Percentiles rank a stretch among this genome's conserved stretches.
Evolutionary conservation across 2,113 vertebrate species (phyloP).

Genomic region (Heterotilapia buettikoferi): DNA sequence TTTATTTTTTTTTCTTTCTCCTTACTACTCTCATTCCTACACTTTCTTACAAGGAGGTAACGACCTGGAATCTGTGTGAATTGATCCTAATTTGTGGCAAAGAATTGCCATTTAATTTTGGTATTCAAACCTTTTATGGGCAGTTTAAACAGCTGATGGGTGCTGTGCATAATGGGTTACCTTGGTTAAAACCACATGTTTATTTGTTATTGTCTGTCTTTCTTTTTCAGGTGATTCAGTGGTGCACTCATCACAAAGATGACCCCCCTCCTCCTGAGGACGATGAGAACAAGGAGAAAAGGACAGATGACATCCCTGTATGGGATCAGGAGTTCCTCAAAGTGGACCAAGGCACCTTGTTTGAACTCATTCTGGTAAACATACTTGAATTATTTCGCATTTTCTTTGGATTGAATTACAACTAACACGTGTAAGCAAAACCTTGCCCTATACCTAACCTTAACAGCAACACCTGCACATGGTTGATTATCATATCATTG

Average conservation of each 20-base stretch:
- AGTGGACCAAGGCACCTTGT: conserved; percentile 98
- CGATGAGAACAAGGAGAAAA: conserved; percentile 98
- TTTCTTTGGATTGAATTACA: neutral
- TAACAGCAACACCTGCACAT: neutral
- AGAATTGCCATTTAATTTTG: neutral
- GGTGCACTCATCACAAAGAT: conserved; percentile 99
- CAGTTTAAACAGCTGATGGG: neutral
- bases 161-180: neutral
- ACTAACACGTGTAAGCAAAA: neutral
- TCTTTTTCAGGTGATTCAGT: conserved; percentile 88
- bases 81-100: neutral
- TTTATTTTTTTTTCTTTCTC: rapidly evolving
- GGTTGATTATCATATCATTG: neutral
- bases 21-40: neutral
- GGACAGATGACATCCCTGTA: conserved; percentile 98
- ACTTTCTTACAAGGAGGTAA: neutral
- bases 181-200: neutral
- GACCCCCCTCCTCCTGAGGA: conserved; percentile 98
- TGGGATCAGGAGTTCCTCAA: conserved; percentile 99
- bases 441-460: neutral
- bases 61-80: neutral
- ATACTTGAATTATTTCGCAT: neutral
- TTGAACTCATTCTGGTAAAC: conserved; percentile 96
- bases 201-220: neutral
- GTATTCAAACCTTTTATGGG: neutral